These are phyloP conservation scores for Nestor notabilis DNA, from an alignment of 2,113 vertebrate species.

Conservation along the genomic window DNA sequence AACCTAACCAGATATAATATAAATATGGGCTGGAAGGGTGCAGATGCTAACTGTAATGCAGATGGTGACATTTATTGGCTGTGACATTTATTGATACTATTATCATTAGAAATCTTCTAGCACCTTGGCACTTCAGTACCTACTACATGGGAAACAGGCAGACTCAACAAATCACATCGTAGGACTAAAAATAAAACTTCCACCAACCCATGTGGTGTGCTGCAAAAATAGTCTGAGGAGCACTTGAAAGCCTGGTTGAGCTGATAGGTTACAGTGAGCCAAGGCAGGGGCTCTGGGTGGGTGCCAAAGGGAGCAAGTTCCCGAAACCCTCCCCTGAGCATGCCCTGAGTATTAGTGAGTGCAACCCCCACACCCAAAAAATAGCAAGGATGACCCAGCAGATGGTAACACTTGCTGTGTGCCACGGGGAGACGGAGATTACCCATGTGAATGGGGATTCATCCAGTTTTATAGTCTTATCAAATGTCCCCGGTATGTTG, in stretches of 20 bases:
- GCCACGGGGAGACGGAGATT: not conserved
- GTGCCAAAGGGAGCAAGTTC: not conserved
- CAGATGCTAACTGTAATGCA: not conserved
- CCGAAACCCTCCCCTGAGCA: not conserved
- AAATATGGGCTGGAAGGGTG: not conserved
- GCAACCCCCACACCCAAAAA: not conserved
- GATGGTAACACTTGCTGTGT: not conserved
- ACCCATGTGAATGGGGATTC: not conserved
- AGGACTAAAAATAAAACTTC: conserved; percentile 55
- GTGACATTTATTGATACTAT: not conserved
- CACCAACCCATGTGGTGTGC: not conserved
- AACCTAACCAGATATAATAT: not conserved
- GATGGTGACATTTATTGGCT: not conserved
- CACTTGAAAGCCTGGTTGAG: not conserved
- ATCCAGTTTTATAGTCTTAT: not conserved
- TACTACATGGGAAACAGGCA: not conserved
- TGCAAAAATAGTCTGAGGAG: not conserved
- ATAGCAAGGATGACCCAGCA: not conserved
- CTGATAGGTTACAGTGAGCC: not conserved
- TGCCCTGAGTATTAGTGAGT: not conserved
- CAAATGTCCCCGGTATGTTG: not conserved
- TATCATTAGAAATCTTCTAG: not conserved
- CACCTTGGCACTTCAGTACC: not conserved
- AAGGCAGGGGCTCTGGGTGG: not conserved
- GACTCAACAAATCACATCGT: not conserved